Percentiles rank a stretch among this genome's conserved stretches.
These are phyloP conservation scores for Anabacerthia variegaticeps DNA, from an alignment of 2,797 vertebrate species.

Conservation along the genomic window DNA sequence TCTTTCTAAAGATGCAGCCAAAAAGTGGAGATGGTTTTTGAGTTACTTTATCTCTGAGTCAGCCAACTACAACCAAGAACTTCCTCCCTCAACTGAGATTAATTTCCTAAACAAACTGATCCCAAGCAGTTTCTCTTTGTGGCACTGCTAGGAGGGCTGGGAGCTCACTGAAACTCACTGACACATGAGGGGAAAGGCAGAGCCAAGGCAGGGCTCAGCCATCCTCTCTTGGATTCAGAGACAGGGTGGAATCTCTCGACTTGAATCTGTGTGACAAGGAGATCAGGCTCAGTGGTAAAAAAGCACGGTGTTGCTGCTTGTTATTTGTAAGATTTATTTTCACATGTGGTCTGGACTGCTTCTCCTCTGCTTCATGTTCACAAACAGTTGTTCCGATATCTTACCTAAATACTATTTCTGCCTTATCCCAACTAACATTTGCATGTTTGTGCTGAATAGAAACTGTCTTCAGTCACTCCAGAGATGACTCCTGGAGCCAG, in stretches of 20 bases:
- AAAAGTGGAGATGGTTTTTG: neutral
- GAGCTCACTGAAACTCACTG: neutral
- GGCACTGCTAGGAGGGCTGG: neutral
- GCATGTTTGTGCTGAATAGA: neutral
- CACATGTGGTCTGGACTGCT: neutral
- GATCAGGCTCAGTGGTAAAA: neutral
- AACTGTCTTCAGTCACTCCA: neutral
- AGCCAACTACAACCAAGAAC: neutral
- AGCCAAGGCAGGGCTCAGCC: neutral
- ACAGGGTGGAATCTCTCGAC: neutral
- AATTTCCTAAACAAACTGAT: neutral
- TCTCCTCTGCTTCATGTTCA: neutral
- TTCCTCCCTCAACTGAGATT: neutral
- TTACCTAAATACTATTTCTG: neutral
- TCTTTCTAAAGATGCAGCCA: slow-evolving; percentile 32
- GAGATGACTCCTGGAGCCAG: neutral
- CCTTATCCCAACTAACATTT: neutral
- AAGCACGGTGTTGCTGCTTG: neutral
- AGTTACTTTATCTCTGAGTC: slow-evolving; percentile 10
- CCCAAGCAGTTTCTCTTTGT: neutral
- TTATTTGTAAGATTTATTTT: neutral
- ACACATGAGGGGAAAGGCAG: neutral
- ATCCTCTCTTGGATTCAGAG: neutral
- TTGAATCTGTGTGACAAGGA: neutral
- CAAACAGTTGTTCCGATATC: neutral